phyloP scores from a whole-genome alignment of 2,113 vertebrate species.

The Cynopterus brachyotis region DNA sequence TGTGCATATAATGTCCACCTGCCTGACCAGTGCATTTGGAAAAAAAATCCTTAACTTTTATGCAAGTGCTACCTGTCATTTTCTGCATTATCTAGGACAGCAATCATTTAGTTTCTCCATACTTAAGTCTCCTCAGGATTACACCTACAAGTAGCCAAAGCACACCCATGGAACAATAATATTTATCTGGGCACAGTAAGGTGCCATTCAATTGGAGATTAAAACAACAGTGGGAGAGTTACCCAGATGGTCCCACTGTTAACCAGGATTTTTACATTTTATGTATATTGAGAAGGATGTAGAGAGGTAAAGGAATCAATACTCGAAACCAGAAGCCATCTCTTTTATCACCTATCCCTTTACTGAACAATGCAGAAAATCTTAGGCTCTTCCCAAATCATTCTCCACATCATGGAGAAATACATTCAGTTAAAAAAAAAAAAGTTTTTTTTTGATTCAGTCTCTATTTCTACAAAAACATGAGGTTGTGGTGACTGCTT shows the following conservation, averaged over 20 bases:
- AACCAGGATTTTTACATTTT: slow-evolving; percentile 7
- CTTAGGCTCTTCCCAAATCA: not conserved
- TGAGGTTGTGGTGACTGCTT: not conserved
- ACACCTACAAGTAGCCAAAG: not conserved
- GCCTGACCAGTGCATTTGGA: not conserved
- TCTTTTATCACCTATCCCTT: not conserved
- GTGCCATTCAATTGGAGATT: not conserved
- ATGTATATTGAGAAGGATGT: not conserved
- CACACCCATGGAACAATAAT: not conserved
- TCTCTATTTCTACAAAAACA: not conserved
- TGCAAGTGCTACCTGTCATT: not conserved
- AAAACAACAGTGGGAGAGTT: not conserved
- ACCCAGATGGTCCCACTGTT: not conserved
- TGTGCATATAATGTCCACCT: not conserved
- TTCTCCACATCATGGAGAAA: not conserved
- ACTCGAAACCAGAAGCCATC: not conserved
- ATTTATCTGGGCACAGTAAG: not conserved
- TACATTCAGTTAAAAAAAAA: not conserved
- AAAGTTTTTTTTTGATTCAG: not conserved
- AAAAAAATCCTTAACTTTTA: not conserved
- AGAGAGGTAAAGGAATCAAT: not conserved
- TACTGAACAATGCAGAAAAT: not conserved
- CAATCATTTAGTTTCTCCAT: not conserved
- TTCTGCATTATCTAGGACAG: not conserved
- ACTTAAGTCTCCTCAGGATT: not conserved